Base-by-base conservation (phyloP, 1,140 invertebrate species). In the Phortica variegata region DNA sequence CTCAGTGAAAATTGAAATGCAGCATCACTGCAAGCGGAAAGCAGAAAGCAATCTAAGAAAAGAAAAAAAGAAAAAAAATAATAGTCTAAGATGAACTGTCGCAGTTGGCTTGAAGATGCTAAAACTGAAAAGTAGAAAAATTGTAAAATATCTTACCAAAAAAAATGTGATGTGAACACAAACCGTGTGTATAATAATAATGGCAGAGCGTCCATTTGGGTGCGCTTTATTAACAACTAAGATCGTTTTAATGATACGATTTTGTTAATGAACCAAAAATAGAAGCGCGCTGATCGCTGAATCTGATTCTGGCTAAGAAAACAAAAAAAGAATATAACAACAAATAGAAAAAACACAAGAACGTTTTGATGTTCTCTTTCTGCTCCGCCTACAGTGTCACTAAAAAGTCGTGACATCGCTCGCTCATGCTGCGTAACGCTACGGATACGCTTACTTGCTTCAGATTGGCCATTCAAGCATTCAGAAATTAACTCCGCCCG, bases 381-480 rank as follows among this genome's bases (percentile, higher is more conserved):
- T 59, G 51, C 61, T 61, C 52, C 65, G 61, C 60, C 60, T 43
- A 58, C 39, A 51, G 18, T 43, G 38, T 58, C 65, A 52, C 62
- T 68, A 72, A 72, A 60, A 72, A 72, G 63, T 72, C 69, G 69
- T 72, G 69, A 72, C 69, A 72, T 72, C 68, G 50, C 59, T 60
- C 56, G 68, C 55, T 60, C 62, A 71, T 54, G 56, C 60, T 56
- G 68, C 63, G 63, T 56, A 71, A 71, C 68, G 69, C 60, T 70
- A 66, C 70, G 70, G 71, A 71, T 71, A 74, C 66, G 71, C 71
- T 74, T 74, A 69, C 71, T 73, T 73, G 71, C 63, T 74, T 71
- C 63, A 74, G 71, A 74, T 74, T 74, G 71, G 71, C 71, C 71
- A 73, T 74, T 74, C 71, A 74, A 73, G 70, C 71, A 74, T 74